phyloP scores from a whole-genome alignment of 2,888 invertebrate genomes.

The Pogonocherus hispidulus region DNA sequence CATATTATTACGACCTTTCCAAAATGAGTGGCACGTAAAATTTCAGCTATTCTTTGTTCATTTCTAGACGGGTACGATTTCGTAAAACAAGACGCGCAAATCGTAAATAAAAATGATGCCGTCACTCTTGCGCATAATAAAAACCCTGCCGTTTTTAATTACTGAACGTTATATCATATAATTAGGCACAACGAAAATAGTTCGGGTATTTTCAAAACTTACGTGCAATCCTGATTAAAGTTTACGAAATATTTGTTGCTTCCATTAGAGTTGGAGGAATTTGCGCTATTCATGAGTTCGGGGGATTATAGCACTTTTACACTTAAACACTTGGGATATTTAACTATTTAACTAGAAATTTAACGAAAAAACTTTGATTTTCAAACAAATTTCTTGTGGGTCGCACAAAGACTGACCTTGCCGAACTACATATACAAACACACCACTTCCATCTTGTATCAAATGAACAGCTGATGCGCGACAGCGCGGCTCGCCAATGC shows the following conservation, averaged over 20 bases:
- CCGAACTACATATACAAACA: constrained; percentile 58
- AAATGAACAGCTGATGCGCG: constrained; percentile 58
- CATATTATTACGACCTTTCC: constrained; percentile 29
- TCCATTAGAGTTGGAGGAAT: constrained; percentile 81
- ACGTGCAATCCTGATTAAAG: constrained; percentile 99
- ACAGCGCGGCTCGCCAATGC: not conserved
- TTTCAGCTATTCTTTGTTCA: constrained; percentile 5
- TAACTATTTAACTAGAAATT: constrained; percentile 52
- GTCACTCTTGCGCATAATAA: constrained; percentile 17
- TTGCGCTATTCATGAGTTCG: constrained; percentile 86
- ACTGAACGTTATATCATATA: constrained; percentile 13
- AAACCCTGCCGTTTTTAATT: constrained; percentile 13
- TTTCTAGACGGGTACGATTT: not conserved
- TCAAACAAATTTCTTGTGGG: constrained; percentile 51
- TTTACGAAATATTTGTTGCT: constrained; percentile 92
- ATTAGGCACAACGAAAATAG: constrained; percentile 12
- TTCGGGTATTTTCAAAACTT: constrained; percentile 71
- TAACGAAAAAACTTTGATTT: not conserved
- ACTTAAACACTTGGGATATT: constrained; percentile 38
- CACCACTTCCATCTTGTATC: constrained; percentile 58
- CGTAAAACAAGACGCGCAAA: constrained; percentile 13
- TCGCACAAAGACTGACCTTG: constrained; percentile 79
- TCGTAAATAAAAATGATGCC: constrained; percentile 22
- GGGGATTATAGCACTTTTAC: constrained; percentile 65
- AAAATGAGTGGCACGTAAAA: constrained; percentile 22